Percentiles rank a stretch among this genome's conserved stretches.
Evolutionary conservation across 1,140 invertebrate species (phyloP).

Genomic region (Amphibalanus amphitrite): DNA sequence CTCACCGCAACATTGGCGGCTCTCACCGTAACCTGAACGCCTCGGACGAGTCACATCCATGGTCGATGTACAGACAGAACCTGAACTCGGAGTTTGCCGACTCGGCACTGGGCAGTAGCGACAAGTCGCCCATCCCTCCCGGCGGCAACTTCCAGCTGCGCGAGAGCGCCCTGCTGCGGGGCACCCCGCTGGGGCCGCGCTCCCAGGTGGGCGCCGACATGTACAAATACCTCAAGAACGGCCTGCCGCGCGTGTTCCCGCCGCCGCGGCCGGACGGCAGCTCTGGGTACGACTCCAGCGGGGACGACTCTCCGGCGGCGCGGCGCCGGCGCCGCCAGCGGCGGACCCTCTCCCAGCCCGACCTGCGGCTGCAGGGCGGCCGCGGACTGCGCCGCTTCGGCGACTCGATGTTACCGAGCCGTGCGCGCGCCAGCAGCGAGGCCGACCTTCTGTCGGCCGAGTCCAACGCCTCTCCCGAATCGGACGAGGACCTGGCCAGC

Average conservation of each 20-base stretch:
- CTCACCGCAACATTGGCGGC: background rate
- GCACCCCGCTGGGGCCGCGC: conserved; percentile 44
- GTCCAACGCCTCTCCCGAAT: background rate
- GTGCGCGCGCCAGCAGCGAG: background rate
- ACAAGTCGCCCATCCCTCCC: conserved; percentile 62
- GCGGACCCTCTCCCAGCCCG: conserved; percentile 16
- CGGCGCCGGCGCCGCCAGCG: conserved; percentile 11
- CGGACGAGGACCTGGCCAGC: background rate
- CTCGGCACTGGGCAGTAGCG: conserved; percentile 70
- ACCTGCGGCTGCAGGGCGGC: conserved; percentile 6
- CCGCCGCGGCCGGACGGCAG: conserved; percentile 52
- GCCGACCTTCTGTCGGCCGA: background rate
- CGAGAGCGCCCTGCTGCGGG: conserved; percentile 80
- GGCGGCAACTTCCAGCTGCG: conserved; percentile 84
- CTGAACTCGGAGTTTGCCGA: conserved; percentile 88
- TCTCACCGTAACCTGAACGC: background rate
- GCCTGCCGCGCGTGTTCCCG: conserved; percentile 71
- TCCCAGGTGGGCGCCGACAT: conserved; percentile 67
- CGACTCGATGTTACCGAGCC: background rate
- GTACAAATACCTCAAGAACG: conserved; percentile 83
- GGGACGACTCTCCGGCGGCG: conserved; percentile 29
- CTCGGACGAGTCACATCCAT: conserved; percentile 80
- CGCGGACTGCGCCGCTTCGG: background rate
- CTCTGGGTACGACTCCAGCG: conserved; percentile 69
- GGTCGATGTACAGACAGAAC: conserved; percentile 92